These are phyloP conservation scores for Petrocephalus sullivani DNA, from an alignment of 2,797 vertebrate species.

Conservation along the genomic window DNA sequence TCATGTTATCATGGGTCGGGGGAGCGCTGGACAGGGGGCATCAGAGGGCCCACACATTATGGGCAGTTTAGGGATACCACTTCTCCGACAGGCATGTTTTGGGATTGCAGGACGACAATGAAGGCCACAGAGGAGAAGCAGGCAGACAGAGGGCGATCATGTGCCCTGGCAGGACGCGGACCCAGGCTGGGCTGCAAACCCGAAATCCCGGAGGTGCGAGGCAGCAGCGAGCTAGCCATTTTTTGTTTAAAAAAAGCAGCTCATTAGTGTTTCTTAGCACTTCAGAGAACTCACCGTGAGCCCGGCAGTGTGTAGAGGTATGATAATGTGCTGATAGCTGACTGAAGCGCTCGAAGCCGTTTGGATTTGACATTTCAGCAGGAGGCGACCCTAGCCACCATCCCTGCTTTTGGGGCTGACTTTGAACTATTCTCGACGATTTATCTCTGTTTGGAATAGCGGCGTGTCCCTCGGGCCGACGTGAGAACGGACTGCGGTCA, in stretches of 20 bases:
- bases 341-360: neutral
- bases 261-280: neutral
- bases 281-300: neutral
- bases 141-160: neutral
- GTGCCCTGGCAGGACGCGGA: neutral
- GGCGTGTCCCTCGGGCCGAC: neutral
- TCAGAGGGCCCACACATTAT: neutral
- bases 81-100: neutral
- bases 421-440: neutral
- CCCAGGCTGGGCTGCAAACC: neutral
- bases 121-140: neutral
- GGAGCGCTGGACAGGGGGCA: neutral
- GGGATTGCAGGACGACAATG: neutral
- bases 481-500: neutral
- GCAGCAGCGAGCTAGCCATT: neutral
- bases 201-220: neutral
- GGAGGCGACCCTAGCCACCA: neutral
- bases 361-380: neutral
- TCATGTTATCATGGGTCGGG: neutral
- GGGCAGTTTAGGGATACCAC: neutral
- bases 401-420: neutral
- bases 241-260: neutral
- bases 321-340: neutral
- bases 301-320: neutral
- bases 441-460: constrained; percentile 1